Conservation (phyloP, 2,797 vertebrate species). For the Threskiornis aethiopicus region DNA sequence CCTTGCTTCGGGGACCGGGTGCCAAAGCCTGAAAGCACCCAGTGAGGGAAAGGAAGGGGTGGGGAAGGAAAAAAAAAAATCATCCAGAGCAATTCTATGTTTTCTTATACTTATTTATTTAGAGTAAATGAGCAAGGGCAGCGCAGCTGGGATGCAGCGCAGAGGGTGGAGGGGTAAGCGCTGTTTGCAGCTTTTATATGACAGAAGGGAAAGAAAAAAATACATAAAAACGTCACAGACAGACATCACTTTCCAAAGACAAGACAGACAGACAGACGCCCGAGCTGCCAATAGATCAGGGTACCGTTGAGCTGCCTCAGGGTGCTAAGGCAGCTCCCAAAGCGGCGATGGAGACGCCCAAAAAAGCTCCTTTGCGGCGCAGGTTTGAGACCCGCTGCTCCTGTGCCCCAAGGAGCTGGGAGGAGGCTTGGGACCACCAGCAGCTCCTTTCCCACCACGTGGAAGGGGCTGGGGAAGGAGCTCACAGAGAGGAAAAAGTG, state of each 20-base stretch:
- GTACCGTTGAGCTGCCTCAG: fast-evolving
- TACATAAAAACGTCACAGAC: not conserved
- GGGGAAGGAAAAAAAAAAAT: not conserved
- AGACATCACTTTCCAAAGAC: not conserved
- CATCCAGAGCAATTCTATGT: not conserved
- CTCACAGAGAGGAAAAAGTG: not conserved
- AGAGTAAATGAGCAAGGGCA: not conserved
- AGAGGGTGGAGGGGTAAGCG: fast-evolving
- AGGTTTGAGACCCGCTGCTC: not conserved
- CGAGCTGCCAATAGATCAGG: fast-evolving
- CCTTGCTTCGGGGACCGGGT: fast-evolving
- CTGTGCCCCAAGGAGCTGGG: not conserved
- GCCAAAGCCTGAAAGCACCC: not conserved
- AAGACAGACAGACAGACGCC: not conserved
- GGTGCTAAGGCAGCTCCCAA: fast-evolving
- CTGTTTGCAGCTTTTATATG: not conserved
- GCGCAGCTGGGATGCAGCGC: not conserved
- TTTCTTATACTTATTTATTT: not conserved
- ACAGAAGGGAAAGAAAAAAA: not conserved
- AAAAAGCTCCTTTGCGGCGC: not conserved
- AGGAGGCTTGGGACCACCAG: not conserved
- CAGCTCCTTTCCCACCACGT: not conserved
- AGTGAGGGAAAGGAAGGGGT: fast-evolving
- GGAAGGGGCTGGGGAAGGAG: not conserved
- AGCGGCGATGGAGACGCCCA: not conserved